Evolutionary conservation across 2,888 invertebrate genomes (phyloP).

Genomic region (Prenolepis imparis): DNA sequence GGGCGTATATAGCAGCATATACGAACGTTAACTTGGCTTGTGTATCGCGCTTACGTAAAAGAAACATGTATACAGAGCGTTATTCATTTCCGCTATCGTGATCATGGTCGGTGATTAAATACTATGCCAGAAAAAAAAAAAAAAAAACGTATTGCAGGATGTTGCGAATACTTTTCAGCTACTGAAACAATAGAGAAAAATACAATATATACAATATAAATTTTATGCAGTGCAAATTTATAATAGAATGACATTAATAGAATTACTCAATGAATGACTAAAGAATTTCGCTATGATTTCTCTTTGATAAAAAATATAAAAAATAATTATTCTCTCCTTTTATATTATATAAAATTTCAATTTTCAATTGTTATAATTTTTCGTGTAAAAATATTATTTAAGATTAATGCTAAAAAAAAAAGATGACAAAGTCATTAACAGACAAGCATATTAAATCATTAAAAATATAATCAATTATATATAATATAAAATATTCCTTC

Average conservation of each 20-base stretch:
- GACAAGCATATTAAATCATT: neutral
- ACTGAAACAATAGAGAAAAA: neutral
- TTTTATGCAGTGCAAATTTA: neutral
- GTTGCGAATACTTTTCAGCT: neutral
- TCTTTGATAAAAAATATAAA: neutral
- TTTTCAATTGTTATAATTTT: neutral
- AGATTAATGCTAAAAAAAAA: neutral
- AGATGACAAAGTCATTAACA: neutral
- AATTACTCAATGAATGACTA: neutral
- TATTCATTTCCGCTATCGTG: constrained; percentile 42
- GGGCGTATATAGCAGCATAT: neutral
- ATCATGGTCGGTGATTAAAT: constrained; percentile 29
- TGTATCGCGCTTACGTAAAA: constrained; percentile 45
- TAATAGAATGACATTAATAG: neutral
- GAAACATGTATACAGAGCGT: constrained; percentile 14
- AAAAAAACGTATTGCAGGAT: neutral
- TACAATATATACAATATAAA: neutral
- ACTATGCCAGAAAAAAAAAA: constrained; percentile 10
- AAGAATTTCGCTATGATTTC: neutral
- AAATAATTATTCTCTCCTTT: neutral
- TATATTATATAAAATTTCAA: neutral
- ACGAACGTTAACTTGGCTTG: constrained; percentile 17
- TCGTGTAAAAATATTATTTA: neutral
- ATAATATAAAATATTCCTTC: neutral
- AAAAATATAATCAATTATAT: neutral